phyloP scores from a whole-genome alignment of 2,888 invertebrate genomes.

The Drosophila quasianomalipes region DNA sequence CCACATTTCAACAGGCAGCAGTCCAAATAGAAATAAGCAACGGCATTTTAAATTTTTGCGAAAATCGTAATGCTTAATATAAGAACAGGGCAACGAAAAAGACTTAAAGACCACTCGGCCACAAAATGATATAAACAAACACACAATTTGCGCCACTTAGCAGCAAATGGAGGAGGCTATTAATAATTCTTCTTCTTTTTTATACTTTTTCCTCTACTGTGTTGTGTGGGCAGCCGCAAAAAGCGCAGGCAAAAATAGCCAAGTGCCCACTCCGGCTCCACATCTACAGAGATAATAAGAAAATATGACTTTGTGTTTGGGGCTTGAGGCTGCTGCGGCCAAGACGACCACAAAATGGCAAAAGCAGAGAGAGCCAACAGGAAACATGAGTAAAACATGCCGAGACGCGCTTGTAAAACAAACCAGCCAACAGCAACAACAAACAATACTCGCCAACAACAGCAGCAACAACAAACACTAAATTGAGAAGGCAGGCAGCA shows the following conservation, averaged over 20 bases:
- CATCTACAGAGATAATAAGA: conserved; percentile 72
- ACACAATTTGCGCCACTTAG: conserved; percentile 82
- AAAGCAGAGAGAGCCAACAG: conserved; percentile 42
- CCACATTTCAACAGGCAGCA: conserved; percentile 10
- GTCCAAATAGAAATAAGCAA: conserved; percentile 33
- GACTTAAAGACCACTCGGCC: conserved; percentile 52
- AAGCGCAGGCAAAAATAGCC: conserved; percentile 56
- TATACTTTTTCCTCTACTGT: conserved; percentile 5
- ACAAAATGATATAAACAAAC: conserved; percentile 81
- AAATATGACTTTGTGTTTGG: conserved; percentile 72
- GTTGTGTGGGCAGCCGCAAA: conserved; percentile 68
- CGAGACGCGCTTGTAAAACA: conserved; percentile 76
- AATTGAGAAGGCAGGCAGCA: conserved; percentile 60
- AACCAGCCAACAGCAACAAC: conserved; percentile 57
- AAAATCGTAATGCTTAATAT: conserved; percentile 29
- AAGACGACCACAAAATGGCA: conserved; percentile 67
- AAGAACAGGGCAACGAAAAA: conserved; percentile 20
- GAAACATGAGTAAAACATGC: conserved; percentile 74
- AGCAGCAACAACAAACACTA: conserved; percentile 59
- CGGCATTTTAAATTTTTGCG: conserved; percentile 44
- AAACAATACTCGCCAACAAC: conserved; percentile 35
- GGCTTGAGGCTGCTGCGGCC: conserved; percentile 52
- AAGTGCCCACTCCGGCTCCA: neutral
- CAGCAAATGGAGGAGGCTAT: conserved; percentile 81
- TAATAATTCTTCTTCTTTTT: conserved; percentile 71